Conservation (phyloP, 1,140 invertebrate species). For the Scaptomyza hsui region DNA sequence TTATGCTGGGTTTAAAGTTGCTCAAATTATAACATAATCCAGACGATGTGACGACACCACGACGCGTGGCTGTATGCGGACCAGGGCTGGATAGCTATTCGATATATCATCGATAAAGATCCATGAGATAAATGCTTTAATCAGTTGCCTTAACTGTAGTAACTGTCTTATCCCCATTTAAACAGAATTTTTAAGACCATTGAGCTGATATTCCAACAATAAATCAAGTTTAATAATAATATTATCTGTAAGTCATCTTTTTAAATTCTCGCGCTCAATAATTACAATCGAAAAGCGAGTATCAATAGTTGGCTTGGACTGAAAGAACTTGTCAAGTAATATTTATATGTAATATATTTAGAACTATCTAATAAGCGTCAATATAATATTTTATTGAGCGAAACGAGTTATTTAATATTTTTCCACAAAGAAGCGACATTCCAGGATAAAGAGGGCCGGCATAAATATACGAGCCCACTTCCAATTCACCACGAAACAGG, state of each 20-base stretch:
- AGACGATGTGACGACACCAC: constrained; percentile 74
- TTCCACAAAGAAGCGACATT: constrained; percentile 2
- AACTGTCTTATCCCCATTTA: background rate
- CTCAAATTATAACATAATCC: constrained; percentile 64
- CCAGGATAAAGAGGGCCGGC: constrained; percentile 34
- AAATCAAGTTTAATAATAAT: too few relatives aligned
- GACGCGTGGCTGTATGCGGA: constrained; percentile 61
- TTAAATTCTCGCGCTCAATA: constrained; percentile 8
- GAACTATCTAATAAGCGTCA: background rate
- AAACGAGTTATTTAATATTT: background rate
- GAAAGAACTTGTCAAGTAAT: too few relatives aligned
- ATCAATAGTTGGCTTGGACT: background rate
- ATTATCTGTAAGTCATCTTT: background rate
- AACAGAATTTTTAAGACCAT: too few relatives aligned
- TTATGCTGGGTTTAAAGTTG: constrained; percentile 44
- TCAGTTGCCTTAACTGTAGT: background rate
- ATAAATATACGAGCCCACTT: constrained; percentile 22
- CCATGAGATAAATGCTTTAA: background rate
- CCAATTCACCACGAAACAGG: constrained; percentile 53
- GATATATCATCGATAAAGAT: constrained; percentile 28
- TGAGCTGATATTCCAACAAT: too few relatives aligned
- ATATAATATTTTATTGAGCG: too few relatives aligned
- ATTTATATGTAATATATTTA: background rate
- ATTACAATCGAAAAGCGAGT: background rate
- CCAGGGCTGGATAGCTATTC: constrained; percentile 47